Percentiles rank a stretch among this genome's conserved stretches.
These are phyloP conservation scores for Elaeidobius kamerunicus DNA, from an alignment of 2,888 invertebrate species.

Conservation along the genomic window DNA sequence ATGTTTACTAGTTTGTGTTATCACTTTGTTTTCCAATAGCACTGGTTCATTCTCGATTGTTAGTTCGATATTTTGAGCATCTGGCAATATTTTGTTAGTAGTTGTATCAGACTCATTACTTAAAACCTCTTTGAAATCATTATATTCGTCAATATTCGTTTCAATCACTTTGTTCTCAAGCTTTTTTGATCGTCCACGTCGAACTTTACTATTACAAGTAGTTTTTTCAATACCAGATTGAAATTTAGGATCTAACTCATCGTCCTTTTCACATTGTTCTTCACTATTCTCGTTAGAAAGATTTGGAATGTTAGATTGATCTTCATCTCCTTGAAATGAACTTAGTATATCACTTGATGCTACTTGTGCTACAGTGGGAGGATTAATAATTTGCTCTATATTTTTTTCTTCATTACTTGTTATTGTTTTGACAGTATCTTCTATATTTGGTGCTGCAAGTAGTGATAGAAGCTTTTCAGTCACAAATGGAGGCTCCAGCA, in stretches of 20 bases:
- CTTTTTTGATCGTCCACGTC: too few relatives aligned
- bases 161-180: slow-evolving; percentile 26
- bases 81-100: background rate
- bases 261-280: too few relatives aligned
- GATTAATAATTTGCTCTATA: too few relatives aligned
- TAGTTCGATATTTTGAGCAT: slow-evolving; percentile 2
- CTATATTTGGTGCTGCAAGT: background rate
- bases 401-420: too few relatives aligned
- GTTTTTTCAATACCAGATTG: too few relatives aligned
- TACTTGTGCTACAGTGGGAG: too few relatives aligned
- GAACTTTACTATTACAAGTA: too few relatives aligned
- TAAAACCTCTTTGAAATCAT: slow-evolving; percentile 26
- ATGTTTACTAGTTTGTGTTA: slow-evolving; percentile 15
- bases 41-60: slow-evolving; percentile 36
- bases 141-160: slow-evolving; percentile 30
- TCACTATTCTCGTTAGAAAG: too few relatives aligned
- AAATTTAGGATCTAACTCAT: too few relatives aligned
- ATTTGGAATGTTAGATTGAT: too few relatives aligned
- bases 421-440: background rate
- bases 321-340: too few relatives aligned
- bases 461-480: background rate
- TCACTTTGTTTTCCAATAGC: slow-evolving; percentile 38
- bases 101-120: slow-evolving; percentile 8
- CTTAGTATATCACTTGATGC: too few relatives aligned
- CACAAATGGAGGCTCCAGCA: background rate